Conservation (phyloP, 1,140 invertebrate species). For the Charaxes varanes region DNA sequence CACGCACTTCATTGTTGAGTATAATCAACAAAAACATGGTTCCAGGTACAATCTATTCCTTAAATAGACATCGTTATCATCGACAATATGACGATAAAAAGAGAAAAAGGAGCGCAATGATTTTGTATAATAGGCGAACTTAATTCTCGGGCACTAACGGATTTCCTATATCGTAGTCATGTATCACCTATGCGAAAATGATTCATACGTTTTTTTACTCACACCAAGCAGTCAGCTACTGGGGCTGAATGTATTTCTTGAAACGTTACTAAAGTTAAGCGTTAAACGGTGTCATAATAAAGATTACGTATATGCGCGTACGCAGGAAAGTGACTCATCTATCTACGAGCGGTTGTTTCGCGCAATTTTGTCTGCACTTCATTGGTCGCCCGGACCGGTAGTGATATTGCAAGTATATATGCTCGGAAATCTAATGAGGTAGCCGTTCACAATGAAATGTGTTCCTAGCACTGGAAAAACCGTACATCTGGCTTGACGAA, state of each 20-base stretch:
- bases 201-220: background rate
- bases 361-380: slow-evolving; percentile 61
- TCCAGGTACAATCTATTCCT: too few relatives aligned
- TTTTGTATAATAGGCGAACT: too few relatives aligned
- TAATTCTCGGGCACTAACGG: too few relatives aligned
- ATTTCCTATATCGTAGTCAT: too few relatives aligned
- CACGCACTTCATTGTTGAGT: slow-evolving; percentile 23
- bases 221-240: too few relatives aligned
- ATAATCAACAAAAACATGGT: too few relatives aligned
- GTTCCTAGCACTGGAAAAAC: slow-evolving; percentile 22
- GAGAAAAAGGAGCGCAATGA: too few relatives aligned
- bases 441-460: slow-evolving; percentile 27
- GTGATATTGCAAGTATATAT: slow-evolving; percentile 19
- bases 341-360: slow-evolving; percentile 41
- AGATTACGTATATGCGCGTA: slow-evolving; percentile 32
- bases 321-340: slow-evolving; percentile 58
- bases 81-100: too few relatives aligned
- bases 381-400: slow-evolving; percentile 44
- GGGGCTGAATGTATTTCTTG: too few relatives aligned
- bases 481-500: slow-evolving; percentile 11
- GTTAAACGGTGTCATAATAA: slow-evolving; percentile 37
- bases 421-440: slow-evolving; percentile 43
- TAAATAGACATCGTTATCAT: too few relatives aligned
- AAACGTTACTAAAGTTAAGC: slow-evolving; percentile 14
- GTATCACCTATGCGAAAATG: too few relatives aligned